Conservation (phyloP, 2,888 invertebrate species). For the Drosophila nigricruria region DNA sequence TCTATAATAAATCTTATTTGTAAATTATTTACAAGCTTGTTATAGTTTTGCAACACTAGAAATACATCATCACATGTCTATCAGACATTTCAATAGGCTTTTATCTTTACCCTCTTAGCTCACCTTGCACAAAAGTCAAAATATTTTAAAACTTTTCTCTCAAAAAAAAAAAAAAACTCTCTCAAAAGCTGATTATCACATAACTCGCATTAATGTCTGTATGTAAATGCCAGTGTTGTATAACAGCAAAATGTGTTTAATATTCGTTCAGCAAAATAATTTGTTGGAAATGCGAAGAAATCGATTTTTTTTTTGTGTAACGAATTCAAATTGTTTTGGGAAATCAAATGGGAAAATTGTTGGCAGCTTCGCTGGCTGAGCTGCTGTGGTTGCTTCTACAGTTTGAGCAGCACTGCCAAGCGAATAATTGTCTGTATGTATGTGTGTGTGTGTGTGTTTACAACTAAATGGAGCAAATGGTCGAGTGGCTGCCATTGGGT, state of each 20-base stretch:
- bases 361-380: slow-evolving; percentile 23
- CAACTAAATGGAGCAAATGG: slow-evolving; percentile 77
- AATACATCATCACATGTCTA: too few species aligned
- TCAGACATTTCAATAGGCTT: too few species aligned
- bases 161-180: too few species aligned
- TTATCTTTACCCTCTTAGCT: background rate
- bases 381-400: slow-evolving; percentile 54
- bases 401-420: slow-evolving; percentile 50
- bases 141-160: background rate
- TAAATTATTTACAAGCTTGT: too few species aligned
- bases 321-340: slow-evolving; percentile 23
- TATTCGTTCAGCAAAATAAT: background rate
- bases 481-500: slow-evolving; percentile 75
- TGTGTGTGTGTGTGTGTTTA: slow-evolving; percentile 35
- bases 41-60: background rate
- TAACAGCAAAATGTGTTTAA: background rate
- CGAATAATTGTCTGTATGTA: slow-evolving; percentile 7
- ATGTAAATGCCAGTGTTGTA: background rate
- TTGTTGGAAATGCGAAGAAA: slow-evolving; percentile 23
- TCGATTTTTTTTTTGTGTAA: slow-evolving; percentile 21
- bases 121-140: background rate
- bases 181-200: background rate
- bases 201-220: background rate
- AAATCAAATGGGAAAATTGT: slow-evolving; percentile 38
- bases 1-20: too few species aligned